Evolutionary conservation across 2,888 invertebrate genomes (phyloP).

Genomic region (Galerucella calmariensis): DNA sequence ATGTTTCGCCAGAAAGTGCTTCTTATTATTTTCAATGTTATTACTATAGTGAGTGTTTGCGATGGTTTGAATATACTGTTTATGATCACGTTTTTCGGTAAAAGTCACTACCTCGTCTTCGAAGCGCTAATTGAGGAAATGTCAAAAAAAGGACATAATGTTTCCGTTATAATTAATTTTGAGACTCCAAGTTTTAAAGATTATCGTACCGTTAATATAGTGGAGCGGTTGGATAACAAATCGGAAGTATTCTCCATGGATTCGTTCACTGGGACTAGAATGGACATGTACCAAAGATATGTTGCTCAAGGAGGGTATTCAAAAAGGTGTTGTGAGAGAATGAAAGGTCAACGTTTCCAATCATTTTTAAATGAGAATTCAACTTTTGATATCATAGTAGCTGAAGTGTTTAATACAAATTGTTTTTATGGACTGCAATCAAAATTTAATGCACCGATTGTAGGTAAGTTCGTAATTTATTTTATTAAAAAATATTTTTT

Average conservation of each 20-base stretch:
- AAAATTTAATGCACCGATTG: constrained; percentile 71
- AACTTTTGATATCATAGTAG: constrained; percentile 74
- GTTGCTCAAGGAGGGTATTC: background rate
- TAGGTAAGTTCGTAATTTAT: constrained; percentile 56
- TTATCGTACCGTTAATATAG: constrained; percentile 11
- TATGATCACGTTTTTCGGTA: constrained; percentile 75
- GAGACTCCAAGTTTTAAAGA: background rate
- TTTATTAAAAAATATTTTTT: background rate
- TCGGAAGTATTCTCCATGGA: background rate
- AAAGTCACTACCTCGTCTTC: constrained; percentile 77
- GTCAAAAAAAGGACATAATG: constrained; percentile 72
- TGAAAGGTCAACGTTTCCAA: constrained; percentile 58
- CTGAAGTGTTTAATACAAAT: constrained; percentile 77
- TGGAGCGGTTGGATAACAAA: background rate
- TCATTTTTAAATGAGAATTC: constrained; percentile 62
- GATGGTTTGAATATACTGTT: constrained; percentile 69
- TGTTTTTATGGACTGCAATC: constrained; percentile 75
- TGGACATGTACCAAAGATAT: constrained; percentile 5
- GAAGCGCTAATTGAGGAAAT: constrained; percentile 71
- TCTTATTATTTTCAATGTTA: background rate
- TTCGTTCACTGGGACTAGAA: constrained; percentile 8
- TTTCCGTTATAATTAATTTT: constrained; percentile 77
- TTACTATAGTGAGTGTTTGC: background rate
- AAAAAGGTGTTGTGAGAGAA: constrained; percentile 24
- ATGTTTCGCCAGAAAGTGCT: background rate